Evolutionary conservation across 1,140 invertebrate species (phyloP).

Genomic region (Leptoteleia sp.): DNA sequence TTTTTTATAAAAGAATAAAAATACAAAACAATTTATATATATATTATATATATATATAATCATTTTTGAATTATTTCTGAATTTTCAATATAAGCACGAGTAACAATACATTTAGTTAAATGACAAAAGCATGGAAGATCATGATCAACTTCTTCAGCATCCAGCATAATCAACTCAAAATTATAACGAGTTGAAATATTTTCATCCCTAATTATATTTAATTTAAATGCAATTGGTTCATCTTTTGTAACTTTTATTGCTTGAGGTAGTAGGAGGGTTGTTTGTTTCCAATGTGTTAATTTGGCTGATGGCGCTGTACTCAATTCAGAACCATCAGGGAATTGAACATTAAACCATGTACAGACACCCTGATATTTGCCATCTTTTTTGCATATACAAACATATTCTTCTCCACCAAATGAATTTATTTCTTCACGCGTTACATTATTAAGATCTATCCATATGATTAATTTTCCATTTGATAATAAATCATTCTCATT

Average conservation of each 20-base stretch:
- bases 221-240: constrained; percentile 83
- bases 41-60: no score
- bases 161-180: constrained; percentile 86
- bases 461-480: constrained; percentile 85
- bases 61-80: no score
- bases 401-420: constrained; percentile 85
- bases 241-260: constrained; percentile 85
- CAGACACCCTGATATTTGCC: constrained; percentile 90
- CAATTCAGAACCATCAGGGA: constrained; percentile 84
- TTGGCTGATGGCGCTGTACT: constrained; percentile 88
- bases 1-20: constrained; percentile 7
- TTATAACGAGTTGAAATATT: constrained; percentile 83
- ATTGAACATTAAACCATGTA: constrained; percentile 92
- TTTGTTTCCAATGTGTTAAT: constrained; percentile 99
- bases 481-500: constrained; percentile 77
- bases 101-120: constrained; percentile 89
- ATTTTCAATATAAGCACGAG: constrained; percentile 83
- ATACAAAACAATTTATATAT: no score
- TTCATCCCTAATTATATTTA: constrained; percentile 74
- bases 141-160: constrained; percentile 86
- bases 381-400: constrained; percentile 79
- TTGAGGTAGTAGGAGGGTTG: constrained; percentile 90
- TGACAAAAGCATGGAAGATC: constrained; percentile 89
- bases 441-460: constrained; percentile 87
- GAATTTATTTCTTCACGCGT: constrained; percentile 87